Evolutionary conservation across 2,888 invertebrate species (phyloP).

Genomic region (Oscheius onirici): DNA sequence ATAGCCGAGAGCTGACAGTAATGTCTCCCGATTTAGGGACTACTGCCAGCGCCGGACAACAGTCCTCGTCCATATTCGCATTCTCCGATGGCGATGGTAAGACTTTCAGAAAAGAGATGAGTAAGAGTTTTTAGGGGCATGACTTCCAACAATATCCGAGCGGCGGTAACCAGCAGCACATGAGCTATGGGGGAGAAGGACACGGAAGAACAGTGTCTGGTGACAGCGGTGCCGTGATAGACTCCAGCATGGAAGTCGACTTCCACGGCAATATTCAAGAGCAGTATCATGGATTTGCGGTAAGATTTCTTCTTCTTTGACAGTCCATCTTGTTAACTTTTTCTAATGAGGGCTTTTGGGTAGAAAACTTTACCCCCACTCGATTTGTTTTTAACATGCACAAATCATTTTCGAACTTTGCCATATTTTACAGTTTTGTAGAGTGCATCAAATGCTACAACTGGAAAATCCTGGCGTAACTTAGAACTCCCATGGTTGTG

Average conservation of each 20-base stretch:
- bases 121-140: neutral
- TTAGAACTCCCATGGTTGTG: too few species aligned
- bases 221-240: conserved; percentile 31
- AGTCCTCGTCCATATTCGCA: conserved; percentile 13
- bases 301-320: neutral
- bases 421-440: too few species aligned
- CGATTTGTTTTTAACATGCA: too few species aligned
- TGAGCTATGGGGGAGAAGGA: conserved; percentile 1
- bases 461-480: too few species aligned
- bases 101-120: neutral
- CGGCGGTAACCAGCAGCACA: neutral
- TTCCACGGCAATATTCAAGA: conserved; percentile 18
- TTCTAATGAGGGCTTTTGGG: too few species aligned
- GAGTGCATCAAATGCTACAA: too few species aligned
- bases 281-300: conserved; percentile 19
- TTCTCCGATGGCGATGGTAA: conserved; percentile 15
- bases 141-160: conserved; percentile 15
- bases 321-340: too few species aligned
- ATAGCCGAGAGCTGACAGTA: neutral
- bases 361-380: too few species aligned
- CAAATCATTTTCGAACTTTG: too few species aligned
- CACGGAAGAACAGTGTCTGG: conserved; percentile 19
- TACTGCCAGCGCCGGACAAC: conserved; percentile 17
- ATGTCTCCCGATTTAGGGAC: conserved; percentile 19
- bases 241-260: conserved; percentile 34